Percentiles rank a stretch among this genome's conserved stretches.
Evolutionary conservation across 2,888 invertebrate species (phyloP).

Genomic region (Stomorhina lunata): DNA sequence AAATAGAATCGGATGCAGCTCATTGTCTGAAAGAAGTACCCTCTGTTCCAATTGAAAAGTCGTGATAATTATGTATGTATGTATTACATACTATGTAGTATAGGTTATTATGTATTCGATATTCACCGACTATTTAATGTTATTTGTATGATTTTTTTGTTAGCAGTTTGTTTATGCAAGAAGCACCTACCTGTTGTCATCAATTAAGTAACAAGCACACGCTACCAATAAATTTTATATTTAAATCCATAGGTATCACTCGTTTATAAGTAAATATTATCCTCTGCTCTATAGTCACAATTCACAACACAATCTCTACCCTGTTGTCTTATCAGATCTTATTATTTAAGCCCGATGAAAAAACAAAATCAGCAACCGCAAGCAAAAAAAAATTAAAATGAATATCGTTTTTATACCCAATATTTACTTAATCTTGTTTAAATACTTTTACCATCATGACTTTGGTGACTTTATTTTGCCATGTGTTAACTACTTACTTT

Average conservation of each 20-base stretch:
- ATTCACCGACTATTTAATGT: too few relatives aligned
- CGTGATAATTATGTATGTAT: too few relatives aligned
- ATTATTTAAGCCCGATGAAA: slow-evolving; percentile 48
- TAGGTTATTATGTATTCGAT: too few relatives aligned
- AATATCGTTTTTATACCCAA: slow-evolving; percentile 44
- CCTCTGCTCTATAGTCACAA: slow-evolving; percentile 7
- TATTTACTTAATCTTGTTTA: slow-evolving; percentile 60
- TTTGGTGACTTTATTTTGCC: slow-evolving; percentile 61
- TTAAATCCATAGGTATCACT: slow-evolving; percentile 44
- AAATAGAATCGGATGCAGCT: too few relatives aligned
- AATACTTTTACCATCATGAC: slow-evolving; percentile 57
- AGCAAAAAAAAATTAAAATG: slow-evolving; percentile 23
- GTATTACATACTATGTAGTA: too few relatives aligned
- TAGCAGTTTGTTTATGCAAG: slow-evolving; percentile 63
- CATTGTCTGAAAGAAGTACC: too few relatives aligned
- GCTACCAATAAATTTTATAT: slow-evolving; percentile 75
- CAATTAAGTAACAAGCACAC: slow-evolving; percentile 79
- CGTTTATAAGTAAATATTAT: slow-evolving; percentile 13
- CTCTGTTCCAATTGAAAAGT: too few relatives aligned
- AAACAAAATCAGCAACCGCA: slow-evolving; percentile 8
- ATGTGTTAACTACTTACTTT: slow-evolving; percentile 40
- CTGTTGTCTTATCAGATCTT: slow-evolving; percentile 61
- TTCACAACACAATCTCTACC: slow-evolving; percentile 38
- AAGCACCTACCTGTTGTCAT: slow-evolving; percentile 79
- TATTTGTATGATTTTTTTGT: slow-evolving; percentile 10